A percentile compares a stretch with the other conserved stretches of the same genome.
Conservation (phyloP, 2,888 invertebrate species). For the Autographa pulchrina region DNA sequence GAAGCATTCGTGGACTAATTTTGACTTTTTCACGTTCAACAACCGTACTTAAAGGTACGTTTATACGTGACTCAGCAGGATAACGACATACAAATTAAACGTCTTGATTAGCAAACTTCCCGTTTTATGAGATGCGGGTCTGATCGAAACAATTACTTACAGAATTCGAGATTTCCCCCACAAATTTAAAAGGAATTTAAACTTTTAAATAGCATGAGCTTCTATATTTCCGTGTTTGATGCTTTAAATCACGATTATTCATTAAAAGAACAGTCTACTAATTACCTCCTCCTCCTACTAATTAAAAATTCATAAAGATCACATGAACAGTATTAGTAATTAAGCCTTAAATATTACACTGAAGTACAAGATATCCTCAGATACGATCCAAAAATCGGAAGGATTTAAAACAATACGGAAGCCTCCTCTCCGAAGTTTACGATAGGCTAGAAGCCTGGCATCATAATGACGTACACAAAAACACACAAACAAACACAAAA, state of each 20-base stretch:
- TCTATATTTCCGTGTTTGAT: not conserved
- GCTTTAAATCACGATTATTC: not conserved
- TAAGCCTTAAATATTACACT: not conserved
- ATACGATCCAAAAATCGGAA: not conserved
- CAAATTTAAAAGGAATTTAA: not conserved
- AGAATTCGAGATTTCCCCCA: not conserved
- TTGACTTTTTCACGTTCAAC: not conserved
- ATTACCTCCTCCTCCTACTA: no score
- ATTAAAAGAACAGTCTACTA: no score
- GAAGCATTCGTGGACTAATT: no score
- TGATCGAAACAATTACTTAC: constrained; percentile 1
- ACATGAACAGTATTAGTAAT: no score
- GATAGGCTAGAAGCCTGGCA: not conserved
- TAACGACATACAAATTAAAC: constrained; percentile 4
- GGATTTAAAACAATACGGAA: not conserved
- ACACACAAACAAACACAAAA: constrained; percentile 12
- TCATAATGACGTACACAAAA: constrained; percentile 1
- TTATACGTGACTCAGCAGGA: not conserved
- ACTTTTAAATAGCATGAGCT: not conserved
- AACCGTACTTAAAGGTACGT: not conserved
- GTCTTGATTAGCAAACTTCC: constrained; percentile 9
- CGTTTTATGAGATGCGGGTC: constrained; percentile 5
- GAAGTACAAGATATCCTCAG: not conserved
- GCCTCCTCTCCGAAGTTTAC: not conserved
- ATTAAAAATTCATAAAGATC: no score